Conservation (phyloP, 2,113 vertebrate genomes). For the Panurus biarmicus region DNA sequence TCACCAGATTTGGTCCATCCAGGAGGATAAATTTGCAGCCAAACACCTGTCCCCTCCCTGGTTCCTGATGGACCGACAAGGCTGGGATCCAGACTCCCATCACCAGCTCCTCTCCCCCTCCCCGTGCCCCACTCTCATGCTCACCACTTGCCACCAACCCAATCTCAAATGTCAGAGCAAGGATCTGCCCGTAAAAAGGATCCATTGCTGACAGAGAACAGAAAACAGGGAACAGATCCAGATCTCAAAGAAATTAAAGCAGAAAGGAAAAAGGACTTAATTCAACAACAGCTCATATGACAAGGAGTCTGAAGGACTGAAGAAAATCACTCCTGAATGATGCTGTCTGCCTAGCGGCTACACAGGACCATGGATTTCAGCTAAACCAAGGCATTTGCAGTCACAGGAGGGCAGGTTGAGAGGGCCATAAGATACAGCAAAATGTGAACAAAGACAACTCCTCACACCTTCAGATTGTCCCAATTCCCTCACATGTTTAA, state of each 20-base stretch:
- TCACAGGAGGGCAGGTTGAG: background rate
- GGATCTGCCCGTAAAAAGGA: rapidly evolving
- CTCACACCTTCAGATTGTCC: background rate
- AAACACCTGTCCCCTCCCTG: background rate
- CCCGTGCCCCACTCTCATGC: rapidly evolving
- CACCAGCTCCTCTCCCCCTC: background rate
- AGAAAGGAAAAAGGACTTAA: background rate
- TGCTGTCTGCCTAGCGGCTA: background rate
- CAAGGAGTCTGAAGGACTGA: background rate
- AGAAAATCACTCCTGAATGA: background rate
- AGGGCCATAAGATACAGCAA: background rate
- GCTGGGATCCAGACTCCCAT: background rate
- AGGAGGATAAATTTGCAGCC: background rate
- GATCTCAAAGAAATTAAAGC: background rate
- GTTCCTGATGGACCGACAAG: background rate
- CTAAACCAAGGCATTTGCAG: background rate
- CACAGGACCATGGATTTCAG: background rate
- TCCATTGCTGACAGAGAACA: background rate
- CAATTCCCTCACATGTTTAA: background rate
- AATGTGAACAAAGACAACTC: background rate
- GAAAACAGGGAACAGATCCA: background rate
- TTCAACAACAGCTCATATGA: background rate
- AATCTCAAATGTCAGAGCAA: background rate
- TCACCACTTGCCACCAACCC: background rate
- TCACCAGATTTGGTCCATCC: background rate